Percentiles rank a stretch among this genome's conserved stretches.
Conservation (phyloP, 1,140 invertebrate genomes). For the Monomorium pharaonis region DNA sequence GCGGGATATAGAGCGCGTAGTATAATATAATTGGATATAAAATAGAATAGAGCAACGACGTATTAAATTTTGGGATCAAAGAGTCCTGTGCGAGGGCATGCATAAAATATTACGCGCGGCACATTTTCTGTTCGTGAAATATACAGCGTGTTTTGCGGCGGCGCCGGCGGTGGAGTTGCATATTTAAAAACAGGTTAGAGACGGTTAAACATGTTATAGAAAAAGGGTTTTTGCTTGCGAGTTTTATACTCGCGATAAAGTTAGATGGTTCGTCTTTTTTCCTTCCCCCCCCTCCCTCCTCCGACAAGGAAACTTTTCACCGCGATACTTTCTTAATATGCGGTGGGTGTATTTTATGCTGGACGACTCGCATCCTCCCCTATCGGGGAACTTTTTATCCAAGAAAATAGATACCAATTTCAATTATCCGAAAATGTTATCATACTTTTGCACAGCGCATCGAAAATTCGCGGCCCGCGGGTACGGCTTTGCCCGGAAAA, state of each 20-base stretch:
- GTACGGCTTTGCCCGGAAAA: neutral
- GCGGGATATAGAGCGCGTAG: neutral
- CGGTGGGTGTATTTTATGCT: neutral
- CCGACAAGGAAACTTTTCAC: conserved; percentile 22
- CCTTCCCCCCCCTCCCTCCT: neutral
- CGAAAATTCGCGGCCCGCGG: neutral
- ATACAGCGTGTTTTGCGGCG: neutral
- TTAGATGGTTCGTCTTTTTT: neutral
- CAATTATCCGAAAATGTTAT: conserved; percentile 20
- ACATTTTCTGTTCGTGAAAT: conserved; percentile 9
- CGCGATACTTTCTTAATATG: conserved; percentile 42
- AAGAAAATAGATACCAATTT: conserved; percentile 14
- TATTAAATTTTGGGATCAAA: conserved; percentile 48
- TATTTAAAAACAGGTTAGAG: conserved; percentile 33
- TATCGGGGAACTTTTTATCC: neutral
- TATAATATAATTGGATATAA: conserved; percentile 11
- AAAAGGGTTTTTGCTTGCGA: neutral
- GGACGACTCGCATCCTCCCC: neutral
- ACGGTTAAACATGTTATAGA: conserved; percentile 16
- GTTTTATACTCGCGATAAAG: neutral
- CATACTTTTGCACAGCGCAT: neutral
- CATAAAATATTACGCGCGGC: conserved; percentile 2
- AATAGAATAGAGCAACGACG: conserved; percentile 1
- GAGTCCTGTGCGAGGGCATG: neutral
- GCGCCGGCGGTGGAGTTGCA: neutral